A percentile compares a stretch with the other conserved stretches of the same genome.
phyloP scores from a whole-genome alignment of 2,797 vertebrate genomes.

The Enteromius thamalakanensis region DNA sequence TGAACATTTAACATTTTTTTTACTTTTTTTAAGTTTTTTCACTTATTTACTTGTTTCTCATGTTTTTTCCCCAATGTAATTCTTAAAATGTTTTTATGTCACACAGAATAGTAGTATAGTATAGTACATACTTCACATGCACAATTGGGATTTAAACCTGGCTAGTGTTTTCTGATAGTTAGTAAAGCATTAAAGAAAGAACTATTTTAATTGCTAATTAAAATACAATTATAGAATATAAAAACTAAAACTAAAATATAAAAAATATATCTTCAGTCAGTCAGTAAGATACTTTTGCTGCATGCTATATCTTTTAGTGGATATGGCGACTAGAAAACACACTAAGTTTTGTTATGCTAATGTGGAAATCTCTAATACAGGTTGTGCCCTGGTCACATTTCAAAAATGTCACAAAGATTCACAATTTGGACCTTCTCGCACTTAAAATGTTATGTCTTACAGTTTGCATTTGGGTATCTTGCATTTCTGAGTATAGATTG shows the following conservation, averaged over 20 bases:
- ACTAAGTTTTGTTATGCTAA: background rate
- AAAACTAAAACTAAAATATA: background rate
- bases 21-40: too few relatives aligned
- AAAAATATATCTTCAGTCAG: background rate
- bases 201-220: background rate
- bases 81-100: too few relatives aligned
- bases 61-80: too few relatives aligned
- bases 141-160: background rate
- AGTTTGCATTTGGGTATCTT: background rate
- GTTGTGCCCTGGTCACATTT: background rate
- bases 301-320: background rate
- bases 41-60: too few relatives aligned
- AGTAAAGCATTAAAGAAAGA: background rate
- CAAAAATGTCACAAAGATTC: background rate
- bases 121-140: too few relatives aligned
- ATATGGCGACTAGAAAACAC: background rate
- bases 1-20: too few relatives aligned
- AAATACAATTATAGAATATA: background rate
- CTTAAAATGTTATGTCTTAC: background rate
- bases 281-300: background rate
- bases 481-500: background rate
- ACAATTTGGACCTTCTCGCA: background rate
- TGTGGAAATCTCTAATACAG: background rate
- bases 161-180: background rate
- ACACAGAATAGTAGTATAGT: too few relatives aligned